phyloP scores from a whole-genome alignment of 1,140 invertebrate species.

The Zaprionus inermis region DNA sequence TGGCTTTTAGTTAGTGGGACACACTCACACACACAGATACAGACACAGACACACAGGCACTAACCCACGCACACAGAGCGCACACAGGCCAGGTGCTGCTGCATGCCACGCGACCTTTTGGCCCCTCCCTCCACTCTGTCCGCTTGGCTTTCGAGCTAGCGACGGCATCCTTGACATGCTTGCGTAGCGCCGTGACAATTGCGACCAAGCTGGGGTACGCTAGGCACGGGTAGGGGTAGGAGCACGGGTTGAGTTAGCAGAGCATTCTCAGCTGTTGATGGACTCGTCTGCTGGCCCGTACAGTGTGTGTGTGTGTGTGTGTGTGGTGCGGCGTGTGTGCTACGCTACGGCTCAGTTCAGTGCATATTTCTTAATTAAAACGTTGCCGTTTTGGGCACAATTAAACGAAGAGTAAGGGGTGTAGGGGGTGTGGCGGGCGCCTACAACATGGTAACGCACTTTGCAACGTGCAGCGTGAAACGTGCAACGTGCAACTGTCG shows the following conservation, averaged over 20 bases:
- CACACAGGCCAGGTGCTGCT: constrained; percentile 9
- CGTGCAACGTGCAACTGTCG: constrained; percentile 1
- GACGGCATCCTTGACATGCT: constrained; percentile 78
- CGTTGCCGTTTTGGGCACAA: constrained; percentile 54
- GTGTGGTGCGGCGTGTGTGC: constrained; percentile 16
- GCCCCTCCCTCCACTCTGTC: background rate
- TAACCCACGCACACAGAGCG: constrained; percentile 34
- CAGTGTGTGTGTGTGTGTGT: too few species aligned
- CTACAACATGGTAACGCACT: constrained; percentile 64
- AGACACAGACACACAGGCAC: constrained; percentile 4
- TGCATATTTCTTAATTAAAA: constrained; percentile 69
- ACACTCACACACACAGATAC: constrained; percentile 27
- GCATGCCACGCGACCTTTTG: constrained; percentile 29
- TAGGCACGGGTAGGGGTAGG: too few species aligned
- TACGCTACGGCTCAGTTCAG: background rate
- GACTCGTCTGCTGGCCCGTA: constrained; percentile 16
- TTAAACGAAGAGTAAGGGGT: constrained; percentile 25
- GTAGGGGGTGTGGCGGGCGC: background rate
- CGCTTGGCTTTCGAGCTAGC: constrained; percentile 44
- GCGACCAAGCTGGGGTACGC: constrained; percentile 28
- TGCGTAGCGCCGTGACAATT: constrained; percentile 74
- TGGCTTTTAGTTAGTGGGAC: constrained; percentile 65
- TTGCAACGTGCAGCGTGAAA: constrained; percentile 39
- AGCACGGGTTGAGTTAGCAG: background rate
- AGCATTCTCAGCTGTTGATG: constrained; percentile 23